A percentile compares a stretch with the other conserved stretches of the same genome.
Evolutionary conservation across 2,888 invertebrate species (phyloP).

Genomic region (Cyclophora albipunctata): DNA sequence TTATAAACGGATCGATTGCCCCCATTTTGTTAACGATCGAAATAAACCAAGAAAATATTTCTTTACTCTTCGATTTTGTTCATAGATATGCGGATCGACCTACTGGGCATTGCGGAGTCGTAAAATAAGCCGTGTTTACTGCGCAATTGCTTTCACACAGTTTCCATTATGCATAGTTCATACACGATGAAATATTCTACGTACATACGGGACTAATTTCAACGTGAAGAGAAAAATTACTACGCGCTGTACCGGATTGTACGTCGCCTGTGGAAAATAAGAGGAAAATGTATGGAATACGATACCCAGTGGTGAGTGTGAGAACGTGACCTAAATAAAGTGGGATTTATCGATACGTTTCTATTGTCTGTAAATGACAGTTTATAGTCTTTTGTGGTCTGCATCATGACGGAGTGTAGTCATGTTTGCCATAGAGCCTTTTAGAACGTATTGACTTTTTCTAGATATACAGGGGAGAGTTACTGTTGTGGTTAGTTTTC

Average conservation of each 20-base stretch:
- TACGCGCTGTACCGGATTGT: constrained; percentile 1
- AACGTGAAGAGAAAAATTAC: constrained; percentile 11
- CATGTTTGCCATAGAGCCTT: no score
- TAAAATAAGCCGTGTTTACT: constrained; percentile 6
- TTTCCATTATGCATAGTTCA: constrained; percentile 19
- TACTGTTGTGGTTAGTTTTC: no score
- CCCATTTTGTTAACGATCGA: constrained; percentile 29
- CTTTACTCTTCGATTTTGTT: background rate
- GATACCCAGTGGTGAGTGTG: no score
- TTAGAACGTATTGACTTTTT: no score
- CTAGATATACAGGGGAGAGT: no score
- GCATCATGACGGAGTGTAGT: no score
- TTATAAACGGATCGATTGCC: constrained; percentile 17
- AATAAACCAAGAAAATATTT: constrained; percentile 18
- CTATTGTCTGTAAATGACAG: no score
- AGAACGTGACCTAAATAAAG: no score
- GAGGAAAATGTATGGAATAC: no score
- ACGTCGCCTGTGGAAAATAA: no score
- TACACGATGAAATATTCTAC: constrained; percentile 6
- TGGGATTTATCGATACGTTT: no score
- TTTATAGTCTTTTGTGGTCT: no score
- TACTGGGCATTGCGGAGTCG: background rate
- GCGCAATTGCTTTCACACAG: constrained; percentile 5
- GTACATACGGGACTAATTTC: constrained; percentile 13
- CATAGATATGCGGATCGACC: background rate